Conservation (phyloP, 2,888 invertebrate genomes). For the Trissoscelio sp. region DNA sequence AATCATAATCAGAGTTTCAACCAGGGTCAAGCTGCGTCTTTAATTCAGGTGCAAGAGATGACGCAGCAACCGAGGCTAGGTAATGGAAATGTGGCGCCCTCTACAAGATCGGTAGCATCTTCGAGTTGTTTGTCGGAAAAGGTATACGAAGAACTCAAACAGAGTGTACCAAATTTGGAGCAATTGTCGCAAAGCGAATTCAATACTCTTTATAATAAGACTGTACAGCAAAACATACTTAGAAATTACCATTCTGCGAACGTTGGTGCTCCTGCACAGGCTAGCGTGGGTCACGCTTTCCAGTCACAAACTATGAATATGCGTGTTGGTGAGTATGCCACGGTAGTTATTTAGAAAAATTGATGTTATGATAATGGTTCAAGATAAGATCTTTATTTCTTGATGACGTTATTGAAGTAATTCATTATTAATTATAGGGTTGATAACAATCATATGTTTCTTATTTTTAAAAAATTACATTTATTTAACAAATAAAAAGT, state of each 20-base stretch:
- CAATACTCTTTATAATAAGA: conserved; percentile 82
- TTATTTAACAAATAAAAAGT: no score
- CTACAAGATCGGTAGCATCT: conserved; percentile 59
- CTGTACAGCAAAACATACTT: conserved; percentile 81
- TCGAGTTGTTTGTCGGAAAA: conserved; percentile 77
- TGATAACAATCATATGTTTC: no score
- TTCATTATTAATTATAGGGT: no score
- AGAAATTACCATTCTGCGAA: conserved; percentile 78
- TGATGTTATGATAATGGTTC: no score
- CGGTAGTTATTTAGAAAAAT: no score
- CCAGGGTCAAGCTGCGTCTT: conserved; percentile 13
- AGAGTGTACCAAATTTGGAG: conserved; percentile 81
- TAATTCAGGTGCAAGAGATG: not conserved
- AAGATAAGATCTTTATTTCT: no score
- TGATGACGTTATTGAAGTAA: no score
- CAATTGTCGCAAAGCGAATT: conserved; percentile 82
- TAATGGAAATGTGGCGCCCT: conserved; percentile 30
- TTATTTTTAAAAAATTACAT: no score
- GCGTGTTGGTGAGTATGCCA: conserved; percentile 31
- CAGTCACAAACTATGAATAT: conserved; percentile 30
- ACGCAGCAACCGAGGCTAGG: conserved; percentile 22
- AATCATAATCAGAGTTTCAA: not conserved
- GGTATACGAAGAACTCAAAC: conserved; percentile 81
- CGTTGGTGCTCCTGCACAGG: conserved; percentile 47
- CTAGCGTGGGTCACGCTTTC: conserved; percentile 19